Base-by-base conservation (phyloP, 2,888 invertebrate genomes). In the Nineta flava region DNA sequence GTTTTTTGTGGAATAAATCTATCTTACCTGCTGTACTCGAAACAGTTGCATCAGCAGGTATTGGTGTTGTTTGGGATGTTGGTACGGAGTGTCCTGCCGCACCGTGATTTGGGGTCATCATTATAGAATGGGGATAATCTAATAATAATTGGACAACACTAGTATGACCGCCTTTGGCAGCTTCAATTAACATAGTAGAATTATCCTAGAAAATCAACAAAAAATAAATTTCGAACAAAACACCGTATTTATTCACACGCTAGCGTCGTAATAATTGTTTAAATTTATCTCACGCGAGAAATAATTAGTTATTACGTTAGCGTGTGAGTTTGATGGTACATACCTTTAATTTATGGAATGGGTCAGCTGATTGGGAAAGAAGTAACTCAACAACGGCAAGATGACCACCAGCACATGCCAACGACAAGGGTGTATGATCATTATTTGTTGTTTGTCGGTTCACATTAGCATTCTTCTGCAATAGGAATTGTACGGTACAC, bases 101-200 rank as follows among this genome's bases (percentile, higher is more conserved):
- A 38, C 57, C 56, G 55, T 65, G 66, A 9, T 68, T 68, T 53
- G 69, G 66, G 57, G 67, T 77, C 71, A 86, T 73, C 75, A 83
- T 77, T 65, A 85, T 79, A 61, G 85, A 80, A 70, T 88, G 88
- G 31, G 94, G 93, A 71, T 87, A 96, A 69, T 97, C 96, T 56
- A 99, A 77, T 56, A 99, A 72, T 59, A 96, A 73, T 68, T 93
- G 91, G 53, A 97, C 96, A 51, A 99, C 94, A 56, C 82, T 83
- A 17, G 94, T 93, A 69, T 97, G 96, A 0, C 97, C 97, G 47
- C 96, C 95, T 70, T 95, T 95, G 46, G 97, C 90, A 47, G 96
- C 97, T 70, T 99, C 97, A 60, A 99, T 96, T 57, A 99, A 76
- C 85, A 96, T 97, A 49, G 95, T 96, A 53, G 94, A 93, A 67